These are phyloP conservation scores for Megalops atlanticus DNA, from an alignment of 2,113 vertebrate species.

Conservation along the genomic window DNA sequence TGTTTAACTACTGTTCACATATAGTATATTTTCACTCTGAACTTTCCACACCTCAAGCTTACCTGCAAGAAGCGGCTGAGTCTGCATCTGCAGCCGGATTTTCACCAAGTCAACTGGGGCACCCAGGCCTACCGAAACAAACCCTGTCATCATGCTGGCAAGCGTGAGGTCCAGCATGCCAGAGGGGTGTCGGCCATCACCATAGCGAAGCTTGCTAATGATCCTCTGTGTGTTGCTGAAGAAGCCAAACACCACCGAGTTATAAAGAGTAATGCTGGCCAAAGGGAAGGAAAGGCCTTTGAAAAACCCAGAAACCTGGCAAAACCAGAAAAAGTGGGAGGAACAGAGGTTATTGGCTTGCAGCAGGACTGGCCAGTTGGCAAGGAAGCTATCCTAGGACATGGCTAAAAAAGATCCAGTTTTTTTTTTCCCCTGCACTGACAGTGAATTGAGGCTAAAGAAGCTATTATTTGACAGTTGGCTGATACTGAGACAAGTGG, in stretches of 20 bases:
- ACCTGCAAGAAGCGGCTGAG: slow-evolving; percentile 75
- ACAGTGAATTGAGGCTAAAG: neutral
- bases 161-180: slow-evolving; percentile 73
- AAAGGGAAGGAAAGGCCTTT: slow-evolving; percentile 97
- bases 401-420: neutral
- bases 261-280: slow-evolving; percentile 87
- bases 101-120: slow-evolving; percentile 91
- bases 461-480: neutral
- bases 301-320: slow-evolving; percentile 86
- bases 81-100: slow-evolving; percentile 96
- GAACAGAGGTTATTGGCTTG: neutral
- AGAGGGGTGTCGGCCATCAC: slow-evolving; percentile 37
- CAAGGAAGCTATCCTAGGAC: neutral
- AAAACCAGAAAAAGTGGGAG: slow-evolving; percentile 26
- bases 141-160: slow-evolving; percentile 82
- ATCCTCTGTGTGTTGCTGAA: slow-evolving; percentile 84
- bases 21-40: neutral
- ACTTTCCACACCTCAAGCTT: slow-evolving; percentile 19
- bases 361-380: neutral
- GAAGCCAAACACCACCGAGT: slow-evolving; percentile 88
- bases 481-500: neutral
- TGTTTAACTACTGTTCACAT: no score
- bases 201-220: slow-evolving; percentile 75
- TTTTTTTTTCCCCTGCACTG: neutral
- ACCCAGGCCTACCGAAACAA: slow-evolving; percentile 83